Evolutionary conservation across 2,113 vertebrate species (phyloP), one percentile per base, ranked within the genome.

Genomic region (Scomber colias): DNA sequence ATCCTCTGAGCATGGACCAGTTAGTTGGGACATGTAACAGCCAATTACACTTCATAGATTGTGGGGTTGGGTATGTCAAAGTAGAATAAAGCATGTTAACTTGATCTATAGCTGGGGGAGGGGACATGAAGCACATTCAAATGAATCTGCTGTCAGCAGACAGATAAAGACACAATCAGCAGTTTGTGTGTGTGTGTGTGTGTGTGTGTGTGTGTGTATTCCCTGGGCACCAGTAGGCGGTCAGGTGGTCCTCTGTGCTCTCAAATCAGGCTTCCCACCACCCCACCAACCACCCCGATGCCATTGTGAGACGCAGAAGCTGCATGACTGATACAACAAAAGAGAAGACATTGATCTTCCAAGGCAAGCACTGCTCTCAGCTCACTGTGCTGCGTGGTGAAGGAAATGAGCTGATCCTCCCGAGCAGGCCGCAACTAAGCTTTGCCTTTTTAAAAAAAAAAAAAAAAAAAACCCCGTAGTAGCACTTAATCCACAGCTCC

Each of bases 221-320:
- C 77, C 79, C 72, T 48, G 48, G 67, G 84, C 82, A 88, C 80
- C 75, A 79, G 79, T 83, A 87, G 86, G 91, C 87, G 79, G 84
- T 94, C 94, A 94, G 93, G 92, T 95, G 94, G 92, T 94, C 87
- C 77, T 87, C 82, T 82, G 79, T 87, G 83, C 75, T 87, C 82
- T 90, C 88, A 91, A 89, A 75, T 91, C 85, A 83, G 77, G 81
- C 56, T 27, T 77, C 86, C 71, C 81, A 63, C 81, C 86, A 54
- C 64, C 75, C 79, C 82, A 75, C 77, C 81, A 86, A 77, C 86
- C 85, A 75, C 85, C 82, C 83, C 68, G 21, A 75, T 67, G 88
- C 88, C 87, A 85, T 88, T 92, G 88, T 93, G 92, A 79, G 62
- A 77, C 63, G 90, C 81, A 83, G 87, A 90, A 87, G 84, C 90